These are phyloP conservation scores for Arrhamphus sclerolepis DNA, from an alignment of 2,797 vertebrate species.

Conservation along the genomic window DNA sequence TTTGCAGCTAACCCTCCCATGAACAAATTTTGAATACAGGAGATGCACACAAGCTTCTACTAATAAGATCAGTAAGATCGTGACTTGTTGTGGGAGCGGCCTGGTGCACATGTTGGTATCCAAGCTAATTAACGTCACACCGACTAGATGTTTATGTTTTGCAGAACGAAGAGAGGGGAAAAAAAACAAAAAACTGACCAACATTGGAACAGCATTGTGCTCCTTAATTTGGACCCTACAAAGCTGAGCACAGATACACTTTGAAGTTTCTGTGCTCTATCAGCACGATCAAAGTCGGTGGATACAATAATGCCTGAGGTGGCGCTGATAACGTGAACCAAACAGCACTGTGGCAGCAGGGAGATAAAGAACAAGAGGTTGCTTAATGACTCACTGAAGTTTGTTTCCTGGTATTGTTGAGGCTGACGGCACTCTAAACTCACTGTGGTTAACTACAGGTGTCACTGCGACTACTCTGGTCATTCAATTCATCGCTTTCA, in stretches of 20 bases:
- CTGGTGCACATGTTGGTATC: conserved; percentile 7
- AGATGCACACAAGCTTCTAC: too few relatives aligned
- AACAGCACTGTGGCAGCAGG: conserved; percentile 24
- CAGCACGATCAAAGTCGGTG: conserved; percentile 55
- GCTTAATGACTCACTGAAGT: conserved; percentile 21
- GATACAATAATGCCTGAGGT: conserved; percentile 45
- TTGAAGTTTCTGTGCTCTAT: conserved; percentile 45
- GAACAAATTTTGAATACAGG: too few relatives aligned
- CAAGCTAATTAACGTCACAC: conserved; percentile 12
- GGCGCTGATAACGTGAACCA: conserved; percentile 43
- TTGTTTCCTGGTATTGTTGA: conserved; percentile 11
- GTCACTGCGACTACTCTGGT: background rate
- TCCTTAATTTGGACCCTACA: conserved; percentile 37
- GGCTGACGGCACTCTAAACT: conserved; percentile 8
- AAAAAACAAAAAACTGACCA: conserved; percentile 24
- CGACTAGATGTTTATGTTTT: conserved; percentile 1
- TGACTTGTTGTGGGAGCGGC: too few relatives aligned
- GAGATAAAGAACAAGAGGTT: conserved; percentile 41
- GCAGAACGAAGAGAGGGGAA: conserved; percentile 8
- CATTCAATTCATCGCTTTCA: background rate
- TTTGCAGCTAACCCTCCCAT: background rate
- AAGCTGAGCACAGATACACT: conserved; percentile 32
- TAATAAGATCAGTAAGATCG: too few relatives aligned
- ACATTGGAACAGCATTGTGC: conserved; percentile 13
- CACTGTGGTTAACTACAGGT: conserved; percentile 1